These are phyloP conservation scores for Salpingus planirostris DNA, from an alignment of 2,888 invertebrate species.

Conservation along the genomic window DNA sequence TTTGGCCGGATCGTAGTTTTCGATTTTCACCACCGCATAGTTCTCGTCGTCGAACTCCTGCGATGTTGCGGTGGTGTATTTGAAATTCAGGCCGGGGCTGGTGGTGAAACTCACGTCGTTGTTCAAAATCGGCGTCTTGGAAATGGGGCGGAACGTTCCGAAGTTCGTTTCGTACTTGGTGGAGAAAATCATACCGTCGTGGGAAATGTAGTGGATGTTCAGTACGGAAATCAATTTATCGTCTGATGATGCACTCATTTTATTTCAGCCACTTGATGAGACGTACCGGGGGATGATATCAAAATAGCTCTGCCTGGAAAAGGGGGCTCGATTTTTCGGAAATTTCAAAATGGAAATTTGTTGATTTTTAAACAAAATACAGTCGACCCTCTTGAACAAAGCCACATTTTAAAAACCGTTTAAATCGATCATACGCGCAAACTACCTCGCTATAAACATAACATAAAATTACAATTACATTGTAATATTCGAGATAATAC, in stretches of 20 bases:
- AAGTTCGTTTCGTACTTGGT: slow-evolving; percentile 30
- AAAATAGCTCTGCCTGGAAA: slow-evolving; percentile 30
- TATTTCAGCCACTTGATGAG: slow-evolving; percentile 21
- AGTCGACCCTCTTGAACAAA: too few species aligned
- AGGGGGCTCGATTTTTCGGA: background rate
- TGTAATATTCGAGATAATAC: too few species aligned
- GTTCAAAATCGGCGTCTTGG: slow-evolving; percentile 23
- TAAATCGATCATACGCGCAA: too few species aligned
- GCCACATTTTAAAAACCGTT: too few species aligned
- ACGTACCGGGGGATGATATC: slow-evolving; percentile 17
- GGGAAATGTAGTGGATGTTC: slow-evolving; percentile 7
- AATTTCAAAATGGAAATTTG: background rate
- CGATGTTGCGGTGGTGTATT: slow-evolving; percentile 16
- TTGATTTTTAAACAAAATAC: too few species aligned
- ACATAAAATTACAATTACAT: too few species aligned
- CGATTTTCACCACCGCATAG: slow-evolving; percentile 24
- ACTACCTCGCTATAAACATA: too few species aligned
- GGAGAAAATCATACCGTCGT: slow-evolving; percentile 19
- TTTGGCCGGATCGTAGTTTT: background rate
- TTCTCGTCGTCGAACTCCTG: slow-evolving; percentile 18
- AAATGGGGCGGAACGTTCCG: slow-evolving; percentile 27
- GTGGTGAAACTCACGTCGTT: slow-evolving; percentile 21
- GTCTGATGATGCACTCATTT: slow-evolving; percentile 28
- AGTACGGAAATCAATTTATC: slow-evolving; percentile 29
- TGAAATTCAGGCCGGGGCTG: slow-evolving; percentile 22